Evolutionary conservation across 2,888 invertebrate species (phyloP), one percentile per base, ranked within the genome.

Genomic region (Drosophila fungiperda): DNA sequence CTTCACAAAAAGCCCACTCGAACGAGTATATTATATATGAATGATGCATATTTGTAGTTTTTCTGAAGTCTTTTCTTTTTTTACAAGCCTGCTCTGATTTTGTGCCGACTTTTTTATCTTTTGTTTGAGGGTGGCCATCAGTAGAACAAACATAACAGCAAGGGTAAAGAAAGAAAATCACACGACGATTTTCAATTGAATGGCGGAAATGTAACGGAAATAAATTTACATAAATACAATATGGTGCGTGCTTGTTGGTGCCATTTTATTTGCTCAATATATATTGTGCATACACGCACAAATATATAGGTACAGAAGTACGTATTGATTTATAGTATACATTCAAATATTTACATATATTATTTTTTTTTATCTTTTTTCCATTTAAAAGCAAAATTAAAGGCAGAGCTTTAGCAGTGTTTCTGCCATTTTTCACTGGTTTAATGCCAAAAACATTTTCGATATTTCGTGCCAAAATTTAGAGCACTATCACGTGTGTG

Each of bases 161-260:
- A 61, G 65, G 76, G 73, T 49, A 68, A 54, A 76, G 60, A 76
- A 71, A 68, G 68, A 76, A 88, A 85, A 88, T 90, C 90, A 85
- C 83, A 90, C 74, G 78, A 90, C 85, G 87, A 89, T 85, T 87
- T 87, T 88, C 87, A 88, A 88, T 87, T 88, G 90, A 90, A 78
- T 70, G 87, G 78, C 87, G 87, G 89, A 87, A 87, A 90, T 87
- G 89, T 87, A 90, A 90, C 89, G 87, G 90, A 90, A 87, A 90
- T 90, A 90, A 87, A 90, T 87, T 87, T 87, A 89, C 87, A 87
- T 87, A 90, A 90, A 86, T 86, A 86, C 90, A 90, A 86, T 88
- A 86, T 90, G 88, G 83, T 85, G 86, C 86, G 86, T 90, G 90
- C 88, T 82, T 77, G 80, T 87, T 82, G 86, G 66, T 73, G 86